These are phyloP conservation scores for Metalampra italica DNA, from an alignment of 2,888 invertebrate species.

Conservation along the genomic window DNA sequence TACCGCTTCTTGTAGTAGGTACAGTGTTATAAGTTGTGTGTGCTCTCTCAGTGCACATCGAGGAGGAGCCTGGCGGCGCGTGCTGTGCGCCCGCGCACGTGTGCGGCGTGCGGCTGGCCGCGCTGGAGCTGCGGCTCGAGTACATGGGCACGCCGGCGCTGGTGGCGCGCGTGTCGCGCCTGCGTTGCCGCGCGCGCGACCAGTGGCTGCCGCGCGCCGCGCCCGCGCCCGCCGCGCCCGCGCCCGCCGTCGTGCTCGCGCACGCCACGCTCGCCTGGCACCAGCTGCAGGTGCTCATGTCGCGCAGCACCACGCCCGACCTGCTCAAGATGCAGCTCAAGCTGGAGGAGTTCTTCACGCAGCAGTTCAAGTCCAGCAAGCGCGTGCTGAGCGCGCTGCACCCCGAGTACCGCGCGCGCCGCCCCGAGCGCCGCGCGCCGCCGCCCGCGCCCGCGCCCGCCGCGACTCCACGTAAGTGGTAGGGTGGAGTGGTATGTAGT, in stretches of 20 bases:
- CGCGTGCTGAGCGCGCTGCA: conserved; percentile 88
- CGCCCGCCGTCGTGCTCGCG: background rate
- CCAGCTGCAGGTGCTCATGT: conserved; percentile 96
- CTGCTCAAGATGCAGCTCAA: conserved; percentile 97
- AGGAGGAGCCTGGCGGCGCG: conserved; percentile 93
- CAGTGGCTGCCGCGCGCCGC: conserved; percentile 81
- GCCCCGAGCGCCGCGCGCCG: conserved; percentile 3
- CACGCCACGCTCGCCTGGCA: conserved; percentile 96
- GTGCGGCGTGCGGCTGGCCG: conserved; percentile 88
- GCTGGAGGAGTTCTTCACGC: conserved; percentile 97
- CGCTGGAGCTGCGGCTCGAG: conserved; percentile 93
- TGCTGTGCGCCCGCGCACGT: conserved; percentile 94
- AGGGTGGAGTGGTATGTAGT: no score
- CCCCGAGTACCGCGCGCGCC: conserved; percentile 39
- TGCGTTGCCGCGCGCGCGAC: conserved; percentile 89
- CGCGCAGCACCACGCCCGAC: conserved; percentile 97
- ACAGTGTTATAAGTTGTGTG: no score
- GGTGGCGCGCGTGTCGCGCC: conserved; percentile 91
- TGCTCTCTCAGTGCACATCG: conserved; percentile 84
- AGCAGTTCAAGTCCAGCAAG: conserved; percentile 97
- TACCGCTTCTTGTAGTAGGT: no score
- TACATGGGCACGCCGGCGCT: conserved; percentile 99
- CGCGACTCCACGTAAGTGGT: conserved; percentile 64
- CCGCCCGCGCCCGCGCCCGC: conserved; percentile 13
- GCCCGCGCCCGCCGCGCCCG: conserved; percentile 2